Evolutionary conservation across 2,888 invertebrate genomes (phyloP).

Genomic region (Calameuta idolon): DNA sequence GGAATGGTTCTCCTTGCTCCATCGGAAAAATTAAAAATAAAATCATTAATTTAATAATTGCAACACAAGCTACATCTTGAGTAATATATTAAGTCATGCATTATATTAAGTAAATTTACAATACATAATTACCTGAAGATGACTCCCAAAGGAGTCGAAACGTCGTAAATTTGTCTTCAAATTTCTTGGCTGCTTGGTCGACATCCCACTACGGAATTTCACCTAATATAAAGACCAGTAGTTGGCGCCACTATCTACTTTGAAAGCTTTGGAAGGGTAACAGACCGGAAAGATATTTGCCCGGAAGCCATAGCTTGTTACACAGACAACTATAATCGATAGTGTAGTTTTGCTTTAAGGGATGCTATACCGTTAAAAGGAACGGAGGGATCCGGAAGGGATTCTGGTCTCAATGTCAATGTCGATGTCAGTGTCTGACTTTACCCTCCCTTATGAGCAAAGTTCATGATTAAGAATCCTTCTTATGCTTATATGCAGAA

Average conservation of each 20-base stretch:
- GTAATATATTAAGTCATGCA: no score
- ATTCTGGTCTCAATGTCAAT: not conserved
- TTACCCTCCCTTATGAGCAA: not conserved
- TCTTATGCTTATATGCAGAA: not conserved
- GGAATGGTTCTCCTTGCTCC: no score
- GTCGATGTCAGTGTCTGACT: not conserved
- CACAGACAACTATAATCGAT: constrained; percentile 2
- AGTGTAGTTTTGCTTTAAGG: not conserved
- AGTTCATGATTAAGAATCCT: not conserved
- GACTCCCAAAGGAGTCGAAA: no score
- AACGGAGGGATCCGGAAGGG: not conserved
- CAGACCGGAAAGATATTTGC: constrained; percentile 8
- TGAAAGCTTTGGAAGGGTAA: constrained; percentile 2
- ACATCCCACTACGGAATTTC: no score
- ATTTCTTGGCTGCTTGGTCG: no score
- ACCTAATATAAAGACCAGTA: not conserved
- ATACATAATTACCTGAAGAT: no score
- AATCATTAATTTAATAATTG: no score
- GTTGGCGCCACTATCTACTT: not conserved
- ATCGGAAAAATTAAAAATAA: no score
- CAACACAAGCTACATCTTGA: no score
- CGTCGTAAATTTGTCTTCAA: no score
- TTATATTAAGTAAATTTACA: no score
- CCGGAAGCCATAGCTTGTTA: not conserved
- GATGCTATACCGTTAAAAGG: not conserved